phyloP scores from a whole-genome alignment of 2,797 vertebrate species.

The Zonotrichia albicollis region DNA sequence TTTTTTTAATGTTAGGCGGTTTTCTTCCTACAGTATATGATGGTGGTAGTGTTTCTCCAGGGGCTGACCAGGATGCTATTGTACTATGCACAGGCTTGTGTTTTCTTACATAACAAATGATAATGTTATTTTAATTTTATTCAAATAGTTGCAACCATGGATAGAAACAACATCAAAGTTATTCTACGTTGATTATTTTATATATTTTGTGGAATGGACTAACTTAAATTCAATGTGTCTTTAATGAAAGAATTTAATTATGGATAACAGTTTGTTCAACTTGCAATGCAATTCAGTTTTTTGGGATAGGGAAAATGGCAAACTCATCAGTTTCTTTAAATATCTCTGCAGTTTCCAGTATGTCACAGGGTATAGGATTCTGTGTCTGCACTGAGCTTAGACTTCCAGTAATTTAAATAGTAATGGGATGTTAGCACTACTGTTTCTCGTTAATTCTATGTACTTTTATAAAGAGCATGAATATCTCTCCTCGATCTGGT shows the following conservation, averaged over 20 bases:
- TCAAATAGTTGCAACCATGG: background rate
- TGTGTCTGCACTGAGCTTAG: background rate
- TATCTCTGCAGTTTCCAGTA: background rate
- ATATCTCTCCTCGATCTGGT: background rate
- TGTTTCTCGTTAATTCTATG: background rate
- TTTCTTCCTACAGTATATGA: background rate
- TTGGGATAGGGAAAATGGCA: background rate
- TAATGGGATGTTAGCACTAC: background rate
- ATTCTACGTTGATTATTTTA: background rate
- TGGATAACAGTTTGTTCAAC: background rate
- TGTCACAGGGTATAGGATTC: background rate
- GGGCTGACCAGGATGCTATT: background rate
- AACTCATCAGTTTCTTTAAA: background rate
- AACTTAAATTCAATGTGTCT: background rate
- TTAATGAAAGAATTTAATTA: background rate
- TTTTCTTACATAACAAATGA: background rate
- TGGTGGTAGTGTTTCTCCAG: background rate
- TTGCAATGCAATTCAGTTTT: background rate
- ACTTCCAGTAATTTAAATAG: background rate
- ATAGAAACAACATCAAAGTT: background rate
- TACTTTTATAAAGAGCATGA: background rate
- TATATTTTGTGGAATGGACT: background rate
- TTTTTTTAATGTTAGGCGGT: background rate
- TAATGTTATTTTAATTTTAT: background rate
- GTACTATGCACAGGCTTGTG: background rate